phyloP scores from a whole-genome alignment of 2,797 vertebrate species.

The Anomalospiza imberbis region DNA sequence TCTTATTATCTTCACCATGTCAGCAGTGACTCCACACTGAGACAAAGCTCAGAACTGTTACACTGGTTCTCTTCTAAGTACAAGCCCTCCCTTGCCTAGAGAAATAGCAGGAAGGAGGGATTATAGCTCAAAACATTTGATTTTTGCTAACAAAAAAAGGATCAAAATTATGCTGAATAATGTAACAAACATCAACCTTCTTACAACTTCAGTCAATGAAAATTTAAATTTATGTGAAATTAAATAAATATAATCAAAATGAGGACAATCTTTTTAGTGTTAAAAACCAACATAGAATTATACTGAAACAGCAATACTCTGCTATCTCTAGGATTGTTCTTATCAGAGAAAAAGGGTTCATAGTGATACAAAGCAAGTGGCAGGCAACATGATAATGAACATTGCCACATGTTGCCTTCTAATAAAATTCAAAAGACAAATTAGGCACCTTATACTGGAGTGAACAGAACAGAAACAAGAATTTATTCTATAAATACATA shows the following conservation, averaged over 20 bases:
- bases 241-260: neutral
- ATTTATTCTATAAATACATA: neutral
- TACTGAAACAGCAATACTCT: neutral
- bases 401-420: accelerated
- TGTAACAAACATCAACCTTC: neutral
- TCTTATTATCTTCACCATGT: slow-evolving; percentile 6
- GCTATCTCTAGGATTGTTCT: neutral
- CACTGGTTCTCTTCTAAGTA: neutral
- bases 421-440: neutral
- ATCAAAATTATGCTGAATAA: neutral
- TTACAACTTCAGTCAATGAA: neutral
- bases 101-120: neutral
- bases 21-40: neutral
- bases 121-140: neutral
- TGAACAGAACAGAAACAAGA: neutral
- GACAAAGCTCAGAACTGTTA: neutral
- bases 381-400: neutral
- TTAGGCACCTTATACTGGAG: neutral
- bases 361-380: neutral
- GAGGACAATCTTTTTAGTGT: neutral
- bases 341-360: neutral
- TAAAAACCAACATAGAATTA: neutral
- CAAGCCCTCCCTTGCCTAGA: neutral
- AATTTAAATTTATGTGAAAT: neutral
- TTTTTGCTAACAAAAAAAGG: neutral